Conservation (phyloP, 1,140 invertebrate genomes). For the Nasonia giraulti region DNA sequence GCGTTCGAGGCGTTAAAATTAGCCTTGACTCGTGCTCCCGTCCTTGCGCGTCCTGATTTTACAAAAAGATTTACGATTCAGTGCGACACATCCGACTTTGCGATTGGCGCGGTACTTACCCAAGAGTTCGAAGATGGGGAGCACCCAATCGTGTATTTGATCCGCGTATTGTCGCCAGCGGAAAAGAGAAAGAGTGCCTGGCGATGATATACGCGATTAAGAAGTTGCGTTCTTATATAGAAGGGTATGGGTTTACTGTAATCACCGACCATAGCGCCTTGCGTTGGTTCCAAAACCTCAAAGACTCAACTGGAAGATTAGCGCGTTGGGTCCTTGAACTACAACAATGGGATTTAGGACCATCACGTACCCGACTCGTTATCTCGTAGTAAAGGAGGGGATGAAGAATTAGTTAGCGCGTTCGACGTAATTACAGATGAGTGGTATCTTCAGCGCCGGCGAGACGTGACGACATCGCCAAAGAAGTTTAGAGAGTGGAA, state of each 20-base stretch:
- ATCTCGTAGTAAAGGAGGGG: too few relatives aligned
- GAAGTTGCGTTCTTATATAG: slow-evolving; percentile 59
- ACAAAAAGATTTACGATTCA: slow-evolving; percentile 28
- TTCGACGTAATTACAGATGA: too few relatives aligned
- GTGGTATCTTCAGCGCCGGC: not conserved
- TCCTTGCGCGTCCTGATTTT: slow-evolving; percentile 51
- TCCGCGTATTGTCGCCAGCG: not conserved
- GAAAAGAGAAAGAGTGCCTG: slow-evolving; percentile 68
- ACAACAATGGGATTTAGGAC: too few relatives aligned
- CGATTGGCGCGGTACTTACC: slow-evolving; percentile 51
- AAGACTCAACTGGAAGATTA: too few relatives aligned
- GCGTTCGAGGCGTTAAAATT: slow-evolving; percentile 50
- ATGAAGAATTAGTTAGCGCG: too few relatives aligned
- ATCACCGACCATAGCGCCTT: too few relatives aligned
- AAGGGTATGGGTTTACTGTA: slow-evolving; percentile 52
- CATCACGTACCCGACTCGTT: too few relatives aligned
- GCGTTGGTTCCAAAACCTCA: too few relatives aligned
- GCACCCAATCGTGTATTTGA: slow-evolving; percentile 30
- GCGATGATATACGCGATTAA: slow-evolving; percentile 60
- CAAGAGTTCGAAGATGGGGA: too few relatives aligned
- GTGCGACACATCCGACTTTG: not conserved
- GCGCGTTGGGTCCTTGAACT: too few relatives aligned
- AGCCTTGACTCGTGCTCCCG: slow-evolving; percentile 37
- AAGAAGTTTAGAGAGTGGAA: not conserved
- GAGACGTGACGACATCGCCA: slow-evolving; percentile 22